These are phyloP conservation scores for Toxonevra muliebris DNA, from an alignment of 2,888 invertebrate species.

Conservation along the genomic window DNA sequence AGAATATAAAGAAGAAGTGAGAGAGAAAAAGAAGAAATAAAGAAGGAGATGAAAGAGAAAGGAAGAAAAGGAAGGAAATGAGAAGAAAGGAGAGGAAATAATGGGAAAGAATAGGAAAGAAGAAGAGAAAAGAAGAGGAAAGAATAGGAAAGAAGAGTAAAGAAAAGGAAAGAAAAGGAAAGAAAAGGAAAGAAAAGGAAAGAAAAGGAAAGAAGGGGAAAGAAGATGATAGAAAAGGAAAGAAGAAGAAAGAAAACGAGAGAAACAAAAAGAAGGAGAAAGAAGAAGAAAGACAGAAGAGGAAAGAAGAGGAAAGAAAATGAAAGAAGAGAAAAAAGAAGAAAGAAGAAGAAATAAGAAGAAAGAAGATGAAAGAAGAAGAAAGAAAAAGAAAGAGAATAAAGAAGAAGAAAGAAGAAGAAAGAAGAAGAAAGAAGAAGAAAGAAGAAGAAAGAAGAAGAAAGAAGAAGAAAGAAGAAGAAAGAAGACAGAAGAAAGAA, in stretches of 20 bases:
- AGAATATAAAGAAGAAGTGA: no score
- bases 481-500: no score
- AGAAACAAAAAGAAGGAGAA: background rate
- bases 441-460: no score
- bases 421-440: background rate
- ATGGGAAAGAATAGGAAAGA: background rate
- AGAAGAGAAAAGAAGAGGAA: background rate
- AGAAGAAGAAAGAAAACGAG: background rate
- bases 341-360: background rate
- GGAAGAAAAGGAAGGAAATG: background rate
- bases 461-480: no score
- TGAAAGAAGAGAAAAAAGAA: slow-evolving; percentile 1
- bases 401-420: background rate
- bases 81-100: background rate
- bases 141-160: slow-evolving; percentile 8
- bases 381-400: background rate
- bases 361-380: background rate
- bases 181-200: background rate
- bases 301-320: background rate
- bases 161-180: background rate
- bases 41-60: background rate
- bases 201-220: background rate
- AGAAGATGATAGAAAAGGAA: background rate
- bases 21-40: no score
- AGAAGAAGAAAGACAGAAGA: background rate